A percentile compares a stretch with the other conserved stretches of the same genome.
Evolutionary conservation across 1,140 invertebrate genomes (phyloP).

Genomic region (Stratiolaelaps scimitus): DNA sequence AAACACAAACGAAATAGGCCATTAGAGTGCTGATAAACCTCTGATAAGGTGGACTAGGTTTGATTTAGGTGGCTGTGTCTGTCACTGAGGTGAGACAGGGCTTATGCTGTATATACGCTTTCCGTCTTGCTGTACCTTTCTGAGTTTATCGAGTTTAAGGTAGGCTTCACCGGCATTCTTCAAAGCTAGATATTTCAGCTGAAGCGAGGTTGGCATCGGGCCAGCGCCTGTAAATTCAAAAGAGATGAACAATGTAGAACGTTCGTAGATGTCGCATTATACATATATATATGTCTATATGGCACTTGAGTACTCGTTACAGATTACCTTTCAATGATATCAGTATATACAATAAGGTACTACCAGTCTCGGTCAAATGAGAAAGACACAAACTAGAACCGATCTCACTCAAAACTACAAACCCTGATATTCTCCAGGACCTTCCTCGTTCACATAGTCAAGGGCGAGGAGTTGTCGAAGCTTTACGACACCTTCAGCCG

Average conservation of each 20-base stretch:
- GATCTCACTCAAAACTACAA: neutral
- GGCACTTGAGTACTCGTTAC: neutral
- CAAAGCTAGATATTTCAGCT: conserved; percentile 14
- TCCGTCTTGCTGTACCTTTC: neutral
- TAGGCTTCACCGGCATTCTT: conserved; percentile 22
- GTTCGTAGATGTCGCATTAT: neutral
- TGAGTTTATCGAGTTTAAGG: neutral
- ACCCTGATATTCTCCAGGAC: neutral
- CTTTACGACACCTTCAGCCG: conserved; percentile 10
- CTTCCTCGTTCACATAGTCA: conserved; percentile 22
- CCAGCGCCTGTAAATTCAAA: neutral
- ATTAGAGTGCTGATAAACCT: too few relatives aligned
- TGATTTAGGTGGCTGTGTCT: too few relatives aligned
- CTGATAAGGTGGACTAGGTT: too few relatives aligned
- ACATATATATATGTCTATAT: neutral
- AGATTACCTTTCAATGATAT: neutral
- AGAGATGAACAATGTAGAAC: neutral
- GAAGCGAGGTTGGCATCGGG: conserved; percentile 13
- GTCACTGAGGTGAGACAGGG: too few relatives aligned
- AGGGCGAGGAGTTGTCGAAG: conserved; percentile 9
- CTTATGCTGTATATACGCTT: too few relatives aligned
- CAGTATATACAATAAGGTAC: too few relatives aligned
- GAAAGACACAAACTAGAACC: neutral
- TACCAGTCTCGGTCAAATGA: too few relatives aligned
- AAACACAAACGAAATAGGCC: too few relatives aligned